Base-by-base conservation (phyloP, 2,888 invertebrate genomes). In the Steinernema hermaphroditum region DNA sequence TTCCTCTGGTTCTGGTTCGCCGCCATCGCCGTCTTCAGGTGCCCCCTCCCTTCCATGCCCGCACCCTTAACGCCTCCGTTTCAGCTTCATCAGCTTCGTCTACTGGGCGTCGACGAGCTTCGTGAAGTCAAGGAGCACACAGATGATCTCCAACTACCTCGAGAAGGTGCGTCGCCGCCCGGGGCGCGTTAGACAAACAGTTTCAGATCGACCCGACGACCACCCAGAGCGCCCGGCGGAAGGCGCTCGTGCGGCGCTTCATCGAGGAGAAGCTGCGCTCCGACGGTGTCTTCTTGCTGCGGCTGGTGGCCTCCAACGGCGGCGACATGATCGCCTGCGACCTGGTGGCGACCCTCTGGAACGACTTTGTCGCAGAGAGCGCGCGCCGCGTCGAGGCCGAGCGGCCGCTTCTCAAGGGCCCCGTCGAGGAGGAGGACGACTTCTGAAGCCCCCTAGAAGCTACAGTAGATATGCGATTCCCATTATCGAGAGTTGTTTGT, bases 1-100 rank as follows among this genome's bases (percentile, higher is more conserved):
- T 82, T 81, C 49, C 77, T 86, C 1, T 86, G 86, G 86, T 86
- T 82, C 79, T 86, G 86, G 85, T 78, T 86, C 69, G 80, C 79
- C 44, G 41, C 83, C 50, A 72, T 86, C 54, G 80, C 81, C 24
- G 74, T 78, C 6, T 43, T 77, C 9, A 81, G 80, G 72, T 77
- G 14, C 16, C 71, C 73, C 22, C n/a, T 49, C 2, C n/a, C 27
- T 8, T 8, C 32, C 34, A 41, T 9, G 2, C 19, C 46, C 14
- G 24, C 9, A 29, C n/a, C 32, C 22, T 44, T 73, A n/a, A 1
- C 41, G 19, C 8, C 19, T 22, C 41, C 6, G 43, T 41, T 82
- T 77, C 75, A 81, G 81, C 70, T 27, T 75, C 14, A 29, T 69
- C 29, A 76, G 74, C 50, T 69, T 83, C 29, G 34, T 84, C 54